A percentile compares a stretch with the other conserved stretches of the same genome.
phyloP scores from a whole-genome alignment of 2,888 invertebrate species.

The Sinohyriopsis cumingii region DNA sequence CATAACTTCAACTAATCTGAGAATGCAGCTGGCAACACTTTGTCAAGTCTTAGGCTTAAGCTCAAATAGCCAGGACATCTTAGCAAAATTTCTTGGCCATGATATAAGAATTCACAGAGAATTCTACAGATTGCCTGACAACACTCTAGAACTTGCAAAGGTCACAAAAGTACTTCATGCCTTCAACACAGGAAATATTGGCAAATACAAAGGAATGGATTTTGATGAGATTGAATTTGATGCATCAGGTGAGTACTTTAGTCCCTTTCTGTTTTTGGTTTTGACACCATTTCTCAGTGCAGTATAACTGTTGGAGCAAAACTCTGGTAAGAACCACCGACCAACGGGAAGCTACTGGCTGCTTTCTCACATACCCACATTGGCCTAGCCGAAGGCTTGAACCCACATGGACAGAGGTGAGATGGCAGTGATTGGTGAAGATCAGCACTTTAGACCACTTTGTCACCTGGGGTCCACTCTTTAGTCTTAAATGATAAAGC shows the following conservation, averaged over 20 bases:
- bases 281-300: no score
- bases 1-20: conserved; percentile 25
- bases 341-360: no score
- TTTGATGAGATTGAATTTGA: conserved; percentile 3
- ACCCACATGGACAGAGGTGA: no score
- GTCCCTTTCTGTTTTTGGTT: no score
- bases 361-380: no score
- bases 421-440: no score
- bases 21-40: conserved; percentile 35
- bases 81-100: conserved; percentile 34
- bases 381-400: no score
- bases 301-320: no score
- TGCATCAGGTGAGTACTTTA: not conserved
- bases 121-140: conserved; percentile 25
- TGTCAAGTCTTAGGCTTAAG: conserved; percentile 27
- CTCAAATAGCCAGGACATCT: conserved; percentile 25
- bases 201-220: not conserved
- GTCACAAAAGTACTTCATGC: conserved; percentile 20
- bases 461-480: no score
- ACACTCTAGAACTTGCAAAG: conserved; percentile 24
- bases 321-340: no score
- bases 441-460: no score
- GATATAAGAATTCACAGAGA: conserved; percentile 29
- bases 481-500: no score
- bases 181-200: conserved; percentile 17